phyloP scores from a whole-genome alignment of 1,140 invertebrate genomes.

The Drosophila baimaii region DNA sequence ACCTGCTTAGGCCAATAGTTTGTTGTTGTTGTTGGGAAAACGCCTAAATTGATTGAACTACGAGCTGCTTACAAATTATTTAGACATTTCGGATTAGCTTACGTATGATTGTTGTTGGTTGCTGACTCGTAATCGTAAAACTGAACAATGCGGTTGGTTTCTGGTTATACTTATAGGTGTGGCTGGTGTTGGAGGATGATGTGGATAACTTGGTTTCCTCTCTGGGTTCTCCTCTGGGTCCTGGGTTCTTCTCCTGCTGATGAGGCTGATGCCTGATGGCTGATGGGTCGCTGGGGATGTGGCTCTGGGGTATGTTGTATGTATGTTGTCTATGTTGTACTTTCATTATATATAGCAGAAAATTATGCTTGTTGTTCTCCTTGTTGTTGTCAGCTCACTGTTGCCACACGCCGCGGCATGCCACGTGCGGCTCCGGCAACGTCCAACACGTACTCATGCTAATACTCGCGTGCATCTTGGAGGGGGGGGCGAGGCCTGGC shows the following conservation, averaged over 20 bases:
- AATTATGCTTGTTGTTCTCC: slow-evolving; percentile 73
- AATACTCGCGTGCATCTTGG: slow-evolving; percentile 84
- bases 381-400: slow-evolving; percentile 49
- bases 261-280: slow-evolving; percentile 8
- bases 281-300: slow-evolving; percentile 5
- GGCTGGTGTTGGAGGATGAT: slow-evolving; percentile 15
- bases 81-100: slow-evolving; percentile 55
- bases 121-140: slow-evolving; percentile 45
- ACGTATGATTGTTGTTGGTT: slow-evolving; percentile 61
- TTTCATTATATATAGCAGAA: slow-evolving; percentile 74
- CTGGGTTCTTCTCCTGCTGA: slow-evolving; percentile 17
- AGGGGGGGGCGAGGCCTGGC: slow-evolving; percentile 87
- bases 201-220: slow-evolving; percentile 2
- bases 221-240: slow-evolving; percentile 17
- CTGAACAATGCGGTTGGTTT: slow-evolving; percentile 32
- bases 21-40: slow-evolving; percentile 34
- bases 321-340: slow-evolving; percentile 45
- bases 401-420: slow-evolving; percentile 38
- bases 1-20: slow-evolving; percentile 39
- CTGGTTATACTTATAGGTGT: slow-evolving; percentile 6
- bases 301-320: slow-evolving; percentile 44
- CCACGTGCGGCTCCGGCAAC: slow-evolving; percentile 40
- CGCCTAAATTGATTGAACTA: slow-evolving; percentile 42
- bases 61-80: slow-evolving; percentile 58
- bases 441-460: slow-evolving; percentile 53